Conservation (phyloP, 2,888 invertebrate species). For the Euspilapteryx auroguttella region DNA sequence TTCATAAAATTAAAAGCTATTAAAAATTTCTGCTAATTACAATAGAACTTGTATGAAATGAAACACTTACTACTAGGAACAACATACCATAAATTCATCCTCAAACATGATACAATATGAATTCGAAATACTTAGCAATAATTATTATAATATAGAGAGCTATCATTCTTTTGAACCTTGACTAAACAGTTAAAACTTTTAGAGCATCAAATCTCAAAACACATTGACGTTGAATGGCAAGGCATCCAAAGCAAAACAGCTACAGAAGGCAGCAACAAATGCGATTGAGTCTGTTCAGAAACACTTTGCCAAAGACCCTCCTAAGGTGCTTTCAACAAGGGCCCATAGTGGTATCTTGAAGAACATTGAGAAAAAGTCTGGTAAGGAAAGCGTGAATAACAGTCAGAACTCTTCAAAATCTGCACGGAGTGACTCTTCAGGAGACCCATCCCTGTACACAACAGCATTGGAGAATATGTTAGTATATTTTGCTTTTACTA, state of each 20-base stretch:
- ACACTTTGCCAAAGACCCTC: slow-evolving; percentile 37
- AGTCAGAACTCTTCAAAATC: slow-evolving; percentile 30
- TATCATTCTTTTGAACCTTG: too few species aligned
- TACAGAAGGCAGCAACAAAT: slow-evolving; percentile 35
- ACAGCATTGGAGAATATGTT: slow-evolving; percentile 77
- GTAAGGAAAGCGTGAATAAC: slow-evolving; percentile 31
- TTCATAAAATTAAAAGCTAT: too few species aligned
- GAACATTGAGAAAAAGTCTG: slow-evolving; percentile 34
- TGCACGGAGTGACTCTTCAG: slow-evolving; percentile 67
- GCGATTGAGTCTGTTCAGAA: slow-evolving; percentile 40
- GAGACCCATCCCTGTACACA: slow-evolving; percentile 75
- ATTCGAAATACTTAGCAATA: too few species aligned
- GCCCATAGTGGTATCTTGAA: slow-evolving; percentile 47
- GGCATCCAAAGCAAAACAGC: slow-evolving; percentile 45
- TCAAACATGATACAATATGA: too few species aligned
- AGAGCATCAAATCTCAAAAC: slow-evolving; percentile 37
- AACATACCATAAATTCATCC: too few species aligned
- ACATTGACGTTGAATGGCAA: slow-evolving; percentile 27
- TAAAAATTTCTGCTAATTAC: too few species aligned
- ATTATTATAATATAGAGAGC: too few species aligned
- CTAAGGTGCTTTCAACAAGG: slow-evolving; percentile 27
- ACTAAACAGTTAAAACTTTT: slow-evolving; percentile 16
- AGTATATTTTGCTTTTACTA: slow-evolving; percentile 19
- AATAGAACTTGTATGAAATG: too few species aligned
- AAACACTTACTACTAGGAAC: too few species aligned